Conservation (phyloP, 92 coral and sea anemone species). For the Pocillopora grandis region DNA sequence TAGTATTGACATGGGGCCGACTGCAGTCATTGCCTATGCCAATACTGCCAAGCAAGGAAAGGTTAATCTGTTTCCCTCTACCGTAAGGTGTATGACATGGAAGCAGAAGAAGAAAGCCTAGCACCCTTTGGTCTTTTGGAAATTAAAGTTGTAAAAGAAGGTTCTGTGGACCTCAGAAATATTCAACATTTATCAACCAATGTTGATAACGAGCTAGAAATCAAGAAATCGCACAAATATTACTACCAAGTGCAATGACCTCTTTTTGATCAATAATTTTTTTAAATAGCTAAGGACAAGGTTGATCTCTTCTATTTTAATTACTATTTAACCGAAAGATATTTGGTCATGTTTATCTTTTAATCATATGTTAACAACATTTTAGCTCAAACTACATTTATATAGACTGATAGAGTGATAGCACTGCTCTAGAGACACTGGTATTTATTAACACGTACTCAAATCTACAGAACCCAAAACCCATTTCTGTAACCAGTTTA, state of each 20-base stretch:
- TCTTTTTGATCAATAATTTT: slow-evolving; percentile 51
- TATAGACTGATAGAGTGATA: no score
- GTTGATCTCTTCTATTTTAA: slow-evolving; percentile 45
- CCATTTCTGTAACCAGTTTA: no score
- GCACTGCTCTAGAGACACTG: no score
- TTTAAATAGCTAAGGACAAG: slow-evolving; percentile 49
- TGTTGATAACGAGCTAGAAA: no score
- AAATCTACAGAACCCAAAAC: no score
- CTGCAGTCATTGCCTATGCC: slow-evolving; percentile 60
- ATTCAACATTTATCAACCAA: no score
- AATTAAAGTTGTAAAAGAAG: slow-evolving; percentile 57
- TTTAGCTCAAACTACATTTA: neutral
- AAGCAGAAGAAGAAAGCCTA: slow-evolving; percentile 26
- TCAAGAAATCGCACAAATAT: no score
- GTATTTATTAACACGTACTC: no score
- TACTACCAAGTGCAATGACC: neutral
- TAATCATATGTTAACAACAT: neutral
- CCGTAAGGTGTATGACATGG: slow-evolving; percentile 57
- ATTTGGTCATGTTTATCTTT: no score
- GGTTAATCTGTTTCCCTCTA: slow-evolving; percentile 52
- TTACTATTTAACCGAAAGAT: neutral
- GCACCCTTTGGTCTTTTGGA: slow-evolving; percentile 52
- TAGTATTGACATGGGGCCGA: slow-evolving; percentile 55
- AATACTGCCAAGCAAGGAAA: slow-evolving; percentile 36
- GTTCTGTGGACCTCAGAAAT: neutral